These are phyloP conservation scores for Heterotilapia buettikoferi DNA, from an alignment of 2,113 vertebrate species.

Conservation along the genomic window DNA sequence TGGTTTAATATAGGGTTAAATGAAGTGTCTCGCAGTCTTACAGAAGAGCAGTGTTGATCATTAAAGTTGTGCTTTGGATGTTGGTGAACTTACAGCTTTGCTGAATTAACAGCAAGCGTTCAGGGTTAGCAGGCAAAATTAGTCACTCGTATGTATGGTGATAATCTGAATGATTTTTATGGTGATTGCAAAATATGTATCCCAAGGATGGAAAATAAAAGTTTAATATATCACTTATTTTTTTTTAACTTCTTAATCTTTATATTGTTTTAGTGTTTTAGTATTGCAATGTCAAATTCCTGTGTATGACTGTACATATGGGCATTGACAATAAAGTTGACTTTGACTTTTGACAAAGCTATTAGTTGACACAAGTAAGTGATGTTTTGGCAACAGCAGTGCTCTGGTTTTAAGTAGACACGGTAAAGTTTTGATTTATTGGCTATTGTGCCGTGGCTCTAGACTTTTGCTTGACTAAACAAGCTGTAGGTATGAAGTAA, in stretches of 20 bases:
- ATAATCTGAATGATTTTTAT: not conserved
- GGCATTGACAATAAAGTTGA: not conserved
- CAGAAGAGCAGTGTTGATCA: not conserved
- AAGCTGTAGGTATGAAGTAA: not conserved
- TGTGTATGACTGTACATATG: not conserved
- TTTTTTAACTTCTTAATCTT: not conserved
- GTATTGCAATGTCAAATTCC: not conserved
- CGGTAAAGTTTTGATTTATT: not conserved
- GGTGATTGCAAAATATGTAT: not conserved
- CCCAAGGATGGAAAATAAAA: not conserved
- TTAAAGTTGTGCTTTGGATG: not conserved
- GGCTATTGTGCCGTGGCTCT: not conserved
- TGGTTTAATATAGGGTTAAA: not conserved
- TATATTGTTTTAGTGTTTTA: not conserved
- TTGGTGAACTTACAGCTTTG: not conserved
- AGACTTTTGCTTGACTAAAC: not conserved
- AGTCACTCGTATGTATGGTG: not conserved
- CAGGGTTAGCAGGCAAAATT: not conserved
- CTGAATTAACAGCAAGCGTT: not conserved
- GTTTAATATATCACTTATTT: not conserved
- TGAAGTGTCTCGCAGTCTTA: not conserved
- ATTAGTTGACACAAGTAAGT: not conserved
- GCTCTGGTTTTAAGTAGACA: not conserved
- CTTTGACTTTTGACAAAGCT: not conserved
- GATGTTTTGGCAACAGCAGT: not conserved